These are phyloP conservation scores for Heterodera carotae DNA, from an alignment of 1,140 invertebrate species.

Conservation along the genomic window DNA sequence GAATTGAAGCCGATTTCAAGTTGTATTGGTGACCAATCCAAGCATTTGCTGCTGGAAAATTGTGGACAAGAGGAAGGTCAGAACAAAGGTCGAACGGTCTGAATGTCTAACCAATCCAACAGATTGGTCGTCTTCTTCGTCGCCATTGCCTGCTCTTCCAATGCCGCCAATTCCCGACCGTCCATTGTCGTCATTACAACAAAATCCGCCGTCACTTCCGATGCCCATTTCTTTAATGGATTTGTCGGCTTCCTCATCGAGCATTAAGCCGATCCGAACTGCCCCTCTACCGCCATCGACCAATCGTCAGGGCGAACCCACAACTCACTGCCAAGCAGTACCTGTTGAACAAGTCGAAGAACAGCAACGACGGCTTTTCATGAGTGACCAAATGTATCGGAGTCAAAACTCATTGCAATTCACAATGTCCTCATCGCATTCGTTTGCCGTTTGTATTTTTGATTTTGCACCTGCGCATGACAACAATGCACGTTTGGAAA, in stretches of 20 bases:
- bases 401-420: not conserved
- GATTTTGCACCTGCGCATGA: conserved; percentile 25
- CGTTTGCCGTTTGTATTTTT: conserved; percentile 29
- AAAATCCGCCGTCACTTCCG: not conserved
- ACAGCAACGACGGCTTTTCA: not conserved
- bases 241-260: not conserved
- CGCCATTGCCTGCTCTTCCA: not conserved
- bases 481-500: conserved; percentile 13
- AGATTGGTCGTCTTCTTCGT: no score
- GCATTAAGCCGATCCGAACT: conserved; percentile 23
- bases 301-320: conserved; percentile 16
- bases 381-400: no score
- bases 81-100: no score
- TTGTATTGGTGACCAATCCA: not conserved
- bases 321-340: not conserved
- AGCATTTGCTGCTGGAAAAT: not conserved
- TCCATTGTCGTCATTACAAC: not conserved
- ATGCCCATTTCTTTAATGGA: not conserved
- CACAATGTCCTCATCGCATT: not conserved
- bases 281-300: conserved; percentile 28
- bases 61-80: not conserved
- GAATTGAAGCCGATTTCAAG: not conserved
- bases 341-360: not conserved
- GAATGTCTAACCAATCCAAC: no score
- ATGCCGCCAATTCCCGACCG: conserved; percentile 18